phyloP scores from a whole-genome alignment of 2,113 vertebrate genomes.

The human (Homo sapiens) region GRCh38 chr3:20345001-20345500 shows the following conservation, averaged over 20 bases:
- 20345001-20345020: too few species aligned
- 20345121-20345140: too few species aligned
- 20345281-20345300: not conserved
- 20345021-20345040: too few species aligned
- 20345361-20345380: not conserved
- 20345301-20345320: not conserved
- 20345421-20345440: not conserved
- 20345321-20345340: not conserved
- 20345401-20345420: not conserved
- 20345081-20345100: too few species aligned
- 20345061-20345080: too few species aligned
- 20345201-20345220: not conserved
- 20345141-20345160: too few species aligned
- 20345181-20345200: not conserved
- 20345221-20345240: not conserved
- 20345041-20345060: too few species aligned
- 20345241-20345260: not conserved
- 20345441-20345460: conserved; percentile 10
- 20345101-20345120: too few species aligned
- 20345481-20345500: not conserved
- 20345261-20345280: not conserved
- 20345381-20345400: not conserved
- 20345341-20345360: not conserved
- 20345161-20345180: too few species aligned
- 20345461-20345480: not conserved